phyloP scores from a whole-genome alignment of 2,888 invertebrate genomes.

The Thelaira solivaga region DNA sequence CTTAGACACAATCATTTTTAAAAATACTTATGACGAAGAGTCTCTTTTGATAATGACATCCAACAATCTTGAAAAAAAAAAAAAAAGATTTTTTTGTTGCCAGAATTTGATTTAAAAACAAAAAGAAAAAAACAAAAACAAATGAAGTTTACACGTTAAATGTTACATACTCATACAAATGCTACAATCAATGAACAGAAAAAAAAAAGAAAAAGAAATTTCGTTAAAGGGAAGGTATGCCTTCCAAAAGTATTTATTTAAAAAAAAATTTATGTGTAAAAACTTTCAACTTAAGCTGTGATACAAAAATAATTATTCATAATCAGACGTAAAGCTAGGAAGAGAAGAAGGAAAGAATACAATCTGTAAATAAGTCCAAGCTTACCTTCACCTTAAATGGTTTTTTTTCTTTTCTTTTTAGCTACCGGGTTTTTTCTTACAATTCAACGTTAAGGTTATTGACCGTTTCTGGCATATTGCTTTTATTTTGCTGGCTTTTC shows the following conservation, averaged over 20 bases:
- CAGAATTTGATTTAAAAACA: background rate
- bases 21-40: background rate
- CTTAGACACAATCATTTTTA: background rate
- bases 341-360: background rate
- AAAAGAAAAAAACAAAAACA: background rate
- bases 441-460: conserved; percentile 30
- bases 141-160: background rate
- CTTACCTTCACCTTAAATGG: background rate
- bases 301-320: too few relatives aligned
- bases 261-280: too few relatives aligned
- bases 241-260: too few relatives aligned
- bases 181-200: background rate
- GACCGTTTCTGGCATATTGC: conserved; percentile 23
- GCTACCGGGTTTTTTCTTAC: background rate
- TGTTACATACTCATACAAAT: background rate
- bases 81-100: too few relatives aligned
- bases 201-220: background rate
- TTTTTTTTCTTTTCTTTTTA: background rate
- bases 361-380: background rate
- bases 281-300: too few relatives aligned
- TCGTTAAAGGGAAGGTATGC: too few relatives aligned
- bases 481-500: conserved; percentile 3
- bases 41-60: conserved; percentile 18
- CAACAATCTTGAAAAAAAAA: background rate
- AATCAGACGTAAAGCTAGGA: too few relatives aligned